A percentile compares a stretch with the other conserved stretches of the same genome.
These are phyloP conservation scores for Carcina quercana DNA, from an alignment of 2,888 invertebrate genomes.

Conservation along the genomic window DNA sequence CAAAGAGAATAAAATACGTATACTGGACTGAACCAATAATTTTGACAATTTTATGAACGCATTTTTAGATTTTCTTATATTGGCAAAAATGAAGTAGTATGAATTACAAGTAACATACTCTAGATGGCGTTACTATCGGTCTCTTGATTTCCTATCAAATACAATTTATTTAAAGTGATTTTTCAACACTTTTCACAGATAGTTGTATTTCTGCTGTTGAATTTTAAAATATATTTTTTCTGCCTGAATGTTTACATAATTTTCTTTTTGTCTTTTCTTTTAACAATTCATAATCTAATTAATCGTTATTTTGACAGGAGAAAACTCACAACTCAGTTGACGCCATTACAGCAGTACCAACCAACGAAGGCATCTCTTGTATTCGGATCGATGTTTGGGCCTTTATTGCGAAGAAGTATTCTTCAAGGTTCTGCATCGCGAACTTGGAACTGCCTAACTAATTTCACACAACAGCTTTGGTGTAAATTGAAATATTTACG, in stretches of 20 bases:
- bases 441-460: conserved; percentile 80
- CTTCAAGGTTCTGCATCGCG: conserved; percentile 80
- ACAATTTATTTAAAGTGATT: too few relatives aligned
- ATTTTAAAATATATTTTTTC: neutral
- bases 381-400: conserved; percentile 82
- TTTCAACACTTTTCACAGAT: too few relatives aligned
- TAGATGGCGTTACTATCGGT: conserved; percentile 6
- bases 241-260: neutral
- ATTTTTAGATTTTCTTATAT: neutral
- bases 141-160: too few relatives aligned
- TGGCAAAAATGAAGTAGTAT: neutral
- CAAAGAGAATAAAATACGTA: too few relatives aligned
- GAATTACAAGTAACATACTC: too few relatives aligned
- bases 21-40: too few relatives aligned
- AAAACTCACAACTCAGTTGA: conserved; percentile 25
- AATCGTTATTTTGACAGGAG: conserved; percentile 22
- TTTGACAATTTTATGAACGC: too few relatives aligned
- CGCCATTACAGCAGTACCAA: conserved; percentile 41
- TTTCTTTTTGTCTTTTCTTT: neutral
- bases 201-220: too few relatives aligned
- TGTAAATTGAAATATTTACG: conserved; percentile 74
- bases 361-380: conserved; percentile 44
- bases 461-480: conserved; percentile 77
- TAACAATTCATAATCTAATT: conserved; percentile 4
- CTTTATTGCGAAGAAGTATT: conserved; percentile 77